A percentile compares a stretch with the other conserved stretches of the same genome.
phyloP scores from a whole-genome alignment of 2,113 vertebrate species.

The Excalfactoria chinensis region DNA sequence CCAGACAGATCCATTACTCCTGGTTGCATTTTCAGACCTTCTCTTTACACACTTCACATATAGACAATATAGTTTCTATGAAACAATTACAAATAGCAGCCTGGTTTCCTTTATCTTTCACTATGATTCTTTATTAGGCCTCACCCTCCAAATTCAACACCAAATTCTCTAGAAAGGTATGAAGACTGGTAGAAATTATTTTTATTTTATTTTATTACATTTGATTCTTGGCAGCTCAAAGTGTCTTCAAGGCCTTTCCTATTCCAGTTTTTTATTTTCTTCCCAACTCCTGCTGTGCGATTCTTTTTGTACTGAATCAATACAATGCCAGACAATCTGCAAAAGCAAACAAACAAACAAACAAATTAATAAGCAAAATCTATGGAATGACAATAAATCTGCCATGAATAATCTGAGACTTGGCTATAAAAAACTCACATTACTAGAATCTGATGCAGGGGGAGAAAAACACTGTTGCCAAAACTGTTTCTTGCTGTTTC shows the following conservation, averaged over 20 bases:
- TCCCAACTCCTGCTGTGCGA: neutral
- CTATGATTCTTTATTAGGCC: neutral
- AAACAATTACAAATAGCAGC: neutral
- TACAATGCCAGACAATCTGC: neutral
- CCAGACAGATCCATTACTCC: neutral
- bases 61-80: neutral
- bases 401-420: neutral
- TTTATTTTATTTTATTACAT: neutral
- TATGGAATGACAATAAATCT: constrained; percentile 49
- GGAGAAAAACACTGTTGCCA: neutral
- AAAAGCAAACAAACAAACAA: neutral
- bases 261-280: neutral
- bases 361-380: neutral
- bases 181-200: neutral
- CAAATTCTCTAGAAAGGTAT: neutral
- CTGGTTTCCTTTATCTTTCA: neutral
- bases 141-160: neutral
- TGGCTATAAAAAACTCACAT: neutral
- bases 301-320: constrained; percentile 18
- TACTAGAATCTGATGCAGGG: neutral
- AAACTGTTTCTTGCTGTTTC: neutral
- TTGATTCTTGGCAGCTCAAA: neutral
- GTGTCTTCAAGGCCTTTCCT: neutral
- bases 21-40: neutral
- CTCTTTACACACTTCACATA: neutral